phyloP scores from a whole-genome alignment of 1,140 invertebrate genomes.

The Cotesia glomerata region DNA sequence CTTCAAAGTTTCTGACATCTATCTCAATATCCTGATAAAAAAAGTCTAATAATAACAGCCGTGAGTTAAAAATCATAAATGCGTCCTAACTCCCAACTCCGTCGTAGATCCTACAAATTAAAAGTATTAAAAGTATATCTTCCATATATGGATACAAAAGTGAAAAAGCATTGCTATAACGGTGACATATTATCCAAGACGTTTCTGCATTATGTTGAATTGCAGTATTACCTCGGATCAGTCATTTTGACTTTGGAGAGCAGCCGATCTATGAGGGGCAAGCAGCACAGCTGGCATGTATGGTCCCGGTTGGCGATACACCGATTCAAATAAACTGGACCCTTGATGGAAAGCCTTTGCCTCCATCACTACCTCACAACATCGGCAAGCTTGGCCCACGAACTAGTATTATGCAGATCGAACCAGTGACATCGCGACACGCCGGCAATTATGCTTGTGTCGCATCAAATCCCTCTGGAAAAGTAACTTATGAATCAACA shows the following conservation, averaged over 20 bases:
- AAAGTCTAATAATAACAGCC: too few species aligned
- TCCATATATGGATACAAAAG: too few species aligned
- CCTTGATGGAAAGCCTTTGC: constrained; percentile 62
- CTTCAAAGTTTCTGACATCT: too few species aligned
- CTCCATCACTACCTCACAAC: constrained; percentile 59
- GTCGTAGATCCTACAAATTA: too few species aligned
- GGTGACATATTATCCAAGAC: neutral
- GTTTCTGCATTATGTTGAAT: constrained; percentile 45
- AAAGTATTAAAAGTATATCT: too few species aligned
- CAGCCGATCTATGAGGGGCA: constrained; percentile 72
- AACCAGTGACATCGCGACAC: constrained; percentile 64
- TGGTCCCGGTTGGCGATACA: constrained; percentile 73
- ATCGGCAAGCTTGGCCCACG: constrained; percentile 63
- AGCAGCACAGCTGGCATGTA: constrained; percentile 74
- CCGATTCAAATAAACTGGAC: constrained; percentile 74
- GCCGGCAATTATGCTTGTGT: constrained; percentile 73
- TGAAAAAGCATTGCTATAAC: neutral
- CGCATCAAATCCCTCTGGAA: constrained; percentile 72
- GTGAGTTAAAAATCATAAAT: too few species aligned
- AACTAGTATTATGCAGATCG: constrained; percentile 65
- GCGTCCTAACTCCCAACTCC: too few species aligned
- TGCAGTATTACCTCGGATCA: constrained; percentile 75
- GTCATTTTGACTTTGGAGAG: constrained; percentile 72
- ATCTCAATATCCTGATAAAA: too few species aligned
- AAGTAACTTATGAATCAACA: constrained; percentile 63